phyloP scores from a whole-genome alignment of 2,797 vertebrate species.

The Poeciliopsis infans region DNA sequence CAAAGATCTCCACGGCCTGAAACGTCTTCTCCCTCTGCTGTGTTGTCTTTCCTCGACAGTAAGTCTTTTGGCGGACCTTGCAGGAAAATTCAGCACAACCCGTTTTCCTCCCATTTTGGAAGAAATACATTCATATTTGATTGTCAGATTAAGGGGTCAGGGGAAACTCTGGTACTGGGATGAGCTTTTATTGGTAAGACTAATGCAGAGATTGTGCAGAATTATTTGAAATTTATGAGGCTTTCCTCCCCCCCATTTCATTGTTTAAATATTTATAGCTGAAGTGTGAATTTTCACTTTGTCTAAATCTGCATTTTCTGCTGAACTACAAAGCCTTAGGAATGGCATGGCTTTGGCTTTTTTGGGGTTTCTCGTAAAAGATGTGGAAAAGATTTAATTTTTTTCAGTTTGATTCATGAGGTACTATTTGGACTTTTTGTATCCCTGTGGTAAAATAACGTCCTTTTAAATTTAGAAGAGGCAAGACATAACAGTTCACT shows the following conservation, averaged over 20 bases:
- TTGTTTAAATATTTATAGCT: background rate
- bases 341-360: background rate
- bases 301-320: background rate
- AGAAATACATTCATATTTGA: constrained; percentile 1
- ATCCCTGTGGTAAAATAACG: constrained; percentile 3
- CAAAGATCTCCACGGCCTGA: background rate
- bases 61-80: constrained; percentile 10
- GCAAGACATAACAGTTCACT: background rate
- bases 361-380: background rate
- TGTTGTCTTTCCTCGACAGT: constrained; percentile 26
- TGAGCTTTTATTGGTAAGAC: background rate
- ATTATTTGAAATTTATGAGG: background rate
- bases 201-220: background rate
- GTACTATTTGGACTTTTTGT: constrained; percentile 19
- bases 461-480: constrained; percentile 17
- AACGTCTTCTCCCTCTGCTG: constrained; percentile 3
- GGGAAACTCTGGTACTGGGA: background rate
- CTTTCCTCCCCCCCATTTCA: background rate
- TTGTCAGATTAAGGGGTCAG: background rate
- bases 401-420: constrained; percentile 3
- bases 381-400: background rate
- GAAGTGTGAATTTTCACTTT: background rate
- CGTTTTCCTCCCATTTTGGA: constrained; percentile 10
- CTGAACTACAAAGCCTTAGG: background rate
- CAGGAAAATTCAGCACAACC: constrained; percentile 19